Conservation (phyloP, 1,140 invertebrate genomes). For the Drosophila biarmipes region DNA sequence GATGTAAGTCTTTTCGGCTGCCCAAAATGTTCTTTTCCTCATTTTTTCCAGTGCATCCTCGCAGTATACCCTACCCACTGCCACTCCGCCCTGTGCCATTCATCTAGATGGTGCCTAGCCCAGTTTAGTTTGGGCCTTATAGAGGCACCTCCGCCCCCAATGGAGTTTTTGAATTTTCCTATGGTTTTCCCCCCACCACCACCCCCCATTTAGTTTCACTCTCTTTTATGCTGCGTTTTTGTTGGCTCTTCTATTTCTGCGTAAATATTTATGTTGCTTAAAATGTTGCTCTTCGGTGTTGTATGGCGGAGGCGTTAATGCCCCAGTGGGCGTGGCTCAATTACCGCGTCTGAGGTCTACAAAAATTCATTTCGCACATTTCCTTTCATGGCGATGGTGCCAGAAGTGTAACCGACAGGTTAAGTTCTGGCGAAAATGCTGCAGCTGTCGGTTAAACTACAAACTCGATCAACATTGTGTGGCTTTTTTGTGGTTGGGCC, state of each 20-base stretch:
- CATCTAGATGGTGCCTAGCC: constrained; percentile 37
- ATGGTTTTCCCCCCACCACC: constrained; percentile 12
- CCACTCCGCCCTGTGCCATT: constrained; percentile 12
- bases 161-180: constrained; percentile 20
- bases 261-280: constrained; percentile 50
- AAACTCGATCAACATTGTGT: constrained; percentile 19
- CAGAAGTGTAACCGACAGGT: neutral
- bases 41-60: constrained; percentile 7
- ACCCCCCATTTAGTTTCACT: constrained; percentile 33
- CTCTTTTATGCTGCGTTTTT: constrained; percentile 31
- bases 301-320: constrained; percentile 10
- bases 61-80: constrained; percentile 6
- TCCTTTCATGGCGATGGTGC: neutral
- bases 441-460: neutral
- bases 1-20: no score
- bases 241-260: constrained; percentile 7
- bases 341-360: constrained; percentile 9
- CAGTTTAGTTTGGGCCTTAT: constrained; percentile 24
- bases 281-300: constrained; percentile 40
- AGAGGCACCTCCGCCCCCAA: constrained; percentile 8
- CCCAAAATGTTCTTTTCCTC: neutral
- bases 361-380: constrained; percentile 6
- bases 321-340: constrained; percentile 31
- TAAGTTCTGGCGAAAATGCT: neutral
- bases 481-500: neutral